Evolutionary conservation across 2,113 vertebrate genomes (phyloP).

Genomic region (Thalassarche chlororhynchos): DNA sequence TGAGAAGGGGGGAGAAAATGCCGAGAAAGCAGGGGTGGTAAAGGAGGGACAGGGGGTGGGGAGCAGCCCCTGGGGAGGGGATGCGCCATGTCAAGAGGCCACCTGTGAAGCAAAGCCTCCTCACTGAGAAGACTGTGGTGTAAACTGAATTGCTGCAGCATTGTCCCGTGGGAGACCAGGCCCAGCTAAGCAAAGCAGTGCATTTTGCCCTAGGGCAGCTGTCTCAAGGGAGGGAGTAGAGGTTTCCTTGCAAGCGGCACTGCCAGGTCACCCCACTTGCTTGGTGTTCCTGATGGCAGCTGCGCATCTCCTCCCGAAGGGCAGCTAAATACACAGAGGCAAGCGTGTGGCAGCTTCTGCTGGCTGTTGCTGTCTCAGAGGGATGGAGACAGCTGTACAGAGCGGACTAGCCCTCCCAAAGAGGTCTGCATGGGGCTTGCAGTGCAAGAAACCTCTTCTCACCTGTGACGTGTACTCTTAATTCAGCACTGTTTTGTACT

Average conservation of each 20-base stretch:
- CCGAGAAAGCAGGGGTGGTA: neutral
- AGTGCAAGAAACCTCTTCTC: neutral
- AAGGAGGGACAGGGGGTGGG: neutral
- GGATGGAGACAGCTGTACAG: neutral
- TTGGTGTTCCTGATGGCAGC: neutral
- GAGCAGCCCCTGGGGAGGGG: neutral
- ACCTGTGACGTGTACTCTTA: neutral
- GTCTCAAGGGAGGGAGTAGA: neutral
- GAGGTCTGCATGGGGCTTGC: neutral
- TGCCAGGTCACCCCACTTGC: neutral
- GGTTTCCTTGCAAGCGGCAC: neutral
- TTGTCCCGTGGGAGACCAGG: neutral
- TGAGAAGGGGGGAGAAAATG: neutral
- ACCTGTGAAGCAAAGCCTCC: neutral
- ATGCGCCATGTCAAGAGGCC: neutral
- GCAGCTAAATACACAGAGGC: neutral
- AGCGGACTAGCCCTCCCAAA: neutral
- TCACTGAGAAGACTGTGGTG: neutral
- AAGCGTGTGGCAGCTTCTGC: neutral
- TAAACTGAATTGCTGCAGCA: neutral
- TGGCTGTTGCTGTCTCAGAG: neutral
- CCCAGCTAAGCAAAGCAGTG: neutral
- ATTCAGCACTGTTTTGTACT: neutral
- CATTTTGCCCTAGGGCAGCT: neutral
- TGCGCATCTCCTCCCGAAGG: fast-evolving